These are phyloP conservation scores for Odontamblyopus rebecca DNA, from an alignment of 2,797 vertebrate genomes.

Conservation along the genomic window DNA sequence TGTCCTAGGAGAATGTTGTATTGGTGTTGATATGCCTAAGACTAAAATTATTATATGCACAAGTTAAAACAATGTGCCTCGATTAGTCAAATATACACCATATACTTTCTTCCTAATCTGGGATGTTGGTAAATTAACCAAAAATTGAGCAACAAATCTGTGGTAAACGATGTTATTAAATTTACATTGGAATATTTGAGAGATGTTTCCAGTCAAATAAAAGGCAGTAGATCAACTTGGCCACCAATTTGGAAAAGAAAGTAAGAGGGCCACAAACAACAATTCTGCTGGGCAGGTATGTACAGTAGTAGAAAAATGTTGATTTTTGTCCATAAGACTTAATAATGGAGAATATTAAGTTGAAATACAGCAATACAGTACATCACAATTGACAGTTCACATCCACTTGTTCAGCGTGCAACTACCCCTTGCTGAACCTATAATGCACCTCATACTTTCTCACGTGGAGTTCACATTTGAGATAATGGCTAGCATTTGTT, in stretches of 20 bases:
- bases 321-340: no score
- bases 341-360: no score
- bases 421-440: neutral
- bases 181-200: neutral
- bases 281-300: no score
- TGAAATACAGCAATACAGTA: no score
- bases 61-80: no score
- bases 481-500: conserved; percentile 51
- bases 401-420: no score
- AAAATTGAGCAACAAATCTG: neutral
- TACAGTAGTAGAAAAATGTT: no score
- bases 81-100: no score
- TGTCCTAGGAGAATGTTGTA: conserved; percentile 55
- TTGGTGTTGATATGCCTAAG: conserved; percentile 47
- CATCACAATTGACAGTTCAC: no score
- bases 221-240: neutral
- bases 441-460: conserved; percentile 37
- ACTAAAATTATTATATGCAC: no score
- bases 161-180: neutral
- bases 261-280: no score
- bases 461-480: conserved; percentile 20
- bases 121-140: neutral
- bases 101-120: no score
- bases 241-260: neutral
- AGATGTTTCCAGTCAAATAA: neutral